Evolutionary conservation across 2,888 invertebrate genomes (phyloP).

Genomic region (Gastracanthus pulcherrimus): DNA sequence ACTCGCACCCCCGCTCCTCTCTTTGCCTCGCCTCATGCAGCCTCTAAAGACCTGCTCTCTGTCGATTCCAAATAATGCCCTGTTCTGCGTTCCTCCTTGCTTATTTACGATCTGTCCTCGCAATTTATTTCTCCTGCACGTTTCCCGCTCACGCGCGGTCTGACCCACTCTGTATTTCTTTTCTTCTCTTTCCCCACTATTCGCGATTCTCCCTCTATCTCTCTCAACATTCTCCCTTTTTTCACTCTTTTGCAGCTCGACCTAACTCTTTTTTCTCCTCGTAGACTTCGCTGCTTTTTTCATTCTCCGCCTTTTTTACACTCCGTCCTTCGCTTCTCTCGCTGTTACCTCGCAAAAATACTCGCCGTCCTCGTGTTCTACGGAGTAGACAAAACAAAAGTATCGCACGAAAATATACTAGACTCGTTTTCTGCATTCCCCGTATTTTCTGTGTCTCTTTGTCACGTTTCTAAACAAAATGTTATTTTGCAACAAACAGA

Average conservation of each 20-base stretch:
- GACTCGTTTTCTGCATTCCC: background rate
- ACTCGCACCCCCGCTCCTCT: slow-evolving; percentile 54
- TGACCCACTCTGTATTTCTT: slow-evolving; percentile 2
- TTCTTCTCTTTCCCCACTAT: background rate
- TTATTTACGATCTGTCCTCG: slow-evolving; percentile 27
- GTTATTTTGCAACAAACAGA: no score
- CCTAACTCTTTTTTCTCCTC: no score
- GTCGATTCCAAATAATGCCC: slow-evolving; percentile 17
- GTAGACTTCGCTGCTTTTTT: no score
- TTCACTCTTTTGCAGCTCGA: background rate
- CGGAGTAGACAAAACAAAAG: no score
- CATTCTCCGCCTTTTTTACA: background rate
- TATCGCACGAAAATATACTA: background rate
- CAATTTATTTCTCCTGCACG: slow-evolving; percentile 22
- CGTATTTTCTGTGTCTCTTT: no score
- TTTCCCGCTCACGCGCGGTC: background rate
- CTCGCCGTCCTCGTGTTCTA: background rate
- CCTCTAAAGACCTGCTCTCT: background rate
- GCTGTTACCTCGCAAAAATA: background rate
- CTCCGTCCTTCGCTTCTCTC: no score
- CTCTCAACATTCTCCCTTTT: background rate
- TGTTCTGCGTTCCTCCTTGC: background rate
- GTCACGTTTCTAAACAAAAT: no score
- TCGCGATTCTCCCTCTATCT: background rate
- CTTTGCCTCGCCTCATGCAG: background rate